Percentiles rank a stretch among this genome's conserved stretches.
Evolutionary conservation across 30 jellyfish, hydroid and myxozoan species (phyloP).

Genomic region (Rhopilema esculentum): DNA sequence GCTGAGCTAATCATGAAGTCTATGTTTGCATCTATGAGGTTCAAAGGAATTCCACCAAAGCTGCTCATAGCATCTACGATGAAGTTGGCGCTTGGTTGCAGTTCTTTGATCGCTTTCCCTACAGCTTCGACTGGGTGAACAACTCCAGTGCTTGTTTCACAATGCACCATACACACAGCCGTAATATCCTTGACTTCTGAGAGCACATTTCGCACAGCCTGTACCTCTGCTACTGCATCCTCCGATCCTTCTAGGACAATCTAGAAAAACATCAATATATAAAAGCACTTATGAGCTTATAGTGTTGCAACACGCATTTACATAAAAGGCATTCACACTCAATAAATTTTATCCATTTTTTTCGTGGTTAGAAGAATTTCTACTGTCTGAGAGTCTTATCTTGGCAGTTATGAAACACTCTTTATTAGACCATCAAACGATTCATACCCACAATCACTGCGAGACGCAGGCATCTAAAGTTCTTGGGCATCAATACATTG

Average conservation of each 20-base stretch:
- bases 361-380: too few species aligned
- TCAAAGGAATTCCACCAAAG: slow-evolving; percentile 92
- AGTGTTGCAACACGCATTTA: too few species aligned
- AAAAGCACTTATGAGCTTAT: too few species aligned
- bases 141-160: slow-evolving; percentile 97
- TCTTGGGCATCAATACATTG: too few species aligned
- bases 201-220: slow-evolving; percentile 59
- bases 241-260: slow-evolving; percentile 81
- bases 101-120: slow-evolving; percentile 75
- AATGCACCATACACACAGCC: slow-evolving; percentile 96
- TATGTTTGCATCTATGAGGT: slow-evolving; percentile 58
- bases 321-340: neutral
- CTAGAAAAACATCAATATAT: too few species aligned
- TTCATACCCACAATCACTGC: too few species aligned
- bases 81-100: slow-evolving; percentile 80
- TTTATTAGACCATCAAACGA: too few species aligned
- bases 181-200: slow-evolving; percentile 73
- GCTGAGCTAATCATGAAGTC: slow-evolving; percentile 97
- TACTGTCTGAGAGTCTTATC: too few species aligned
- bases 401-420: too few species aligned
- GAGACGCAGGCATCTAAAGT: too few species aligned
- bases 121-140: slow-evolving; percentile 94
- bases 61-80: slow-evolving; percentile 99
- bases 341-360: too few species aligned
- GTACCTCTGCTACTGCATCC: slow-evolving; percentile 67